A percentile compares a stretch with the other conserved stretches of the same genome.
Evolutionary conservation across 2,113 vertebrate genomes (phyloP).

Genomic region (Chrysochloris asiatica): DNA sequence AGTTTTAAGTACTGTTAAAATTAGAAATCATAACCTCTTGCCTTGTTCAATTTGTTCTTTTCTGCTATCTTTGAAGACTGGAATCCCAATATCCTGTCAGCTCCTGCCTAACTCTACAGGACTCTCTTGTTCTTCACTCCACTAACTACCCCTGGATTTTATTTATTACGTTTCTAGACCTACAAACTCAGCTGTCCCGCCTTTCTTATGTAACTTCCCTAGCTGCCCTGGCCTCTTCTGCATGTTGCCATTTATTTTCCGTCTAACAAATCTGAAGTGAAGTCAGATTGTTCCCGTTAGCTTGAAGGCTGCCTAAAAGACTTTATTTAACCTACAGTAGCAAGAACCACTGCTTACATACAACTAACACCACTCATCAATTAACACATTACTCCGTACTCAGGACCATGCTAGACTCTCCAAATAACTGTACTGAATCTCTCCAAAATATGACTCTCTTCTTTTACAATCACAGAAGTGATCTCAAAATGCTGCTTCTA

Average conservation of each 20-base stretch:
- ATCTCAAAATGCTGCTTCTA: slow-evolving; percentile 48
- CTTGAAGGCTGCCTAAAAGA: slow-evolving; percentile 61
- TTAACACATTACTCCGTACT: slow-evolving; percentile 35
- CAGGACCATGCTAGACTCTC: not conserved
- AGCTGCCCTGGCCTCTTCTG: slow-evolving; percentile 34
- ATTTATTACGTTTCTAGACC: not conserved
- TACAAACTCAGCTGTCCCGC: not conserved
- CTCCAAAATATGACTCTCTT: not conserved
- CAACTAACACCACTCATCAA: slow-evolving; percentile 21
- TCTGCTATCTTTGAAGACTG: slow-evolving; percentile 9
- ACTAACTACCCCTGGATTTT: not conserved
- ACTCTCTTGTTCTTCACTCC: not conserved
- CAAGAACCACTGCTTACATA: slow-evolving; percentile 54
- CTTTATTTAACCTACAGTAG: slow-evolving; percentile 64
- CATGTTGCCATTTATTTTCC: slow-evolving; percentile 23
- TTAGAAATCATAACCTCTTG: slow-evolving; percentile 37
- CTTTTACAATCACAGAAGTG: not conserved
- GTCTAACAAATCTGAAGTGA: slow-evolving; percentile 68
- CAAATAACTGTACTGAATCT: slow-evolving; percentile 29
- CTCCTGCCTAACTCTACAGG: not conserved
- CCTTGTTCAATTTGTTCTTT: not conserved
- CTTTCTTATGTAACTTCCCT: not conserved
- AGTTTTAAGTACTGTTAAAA: no score
- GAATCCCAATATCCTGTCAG: slow-evolving; percentile 10
- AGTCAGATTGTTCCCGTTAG: slow-evolving; percentile 61